phyloP scores from a whole-genome alignment of 1,140 invertebrate genomes.

The Zelostemma sp. region DNA sequence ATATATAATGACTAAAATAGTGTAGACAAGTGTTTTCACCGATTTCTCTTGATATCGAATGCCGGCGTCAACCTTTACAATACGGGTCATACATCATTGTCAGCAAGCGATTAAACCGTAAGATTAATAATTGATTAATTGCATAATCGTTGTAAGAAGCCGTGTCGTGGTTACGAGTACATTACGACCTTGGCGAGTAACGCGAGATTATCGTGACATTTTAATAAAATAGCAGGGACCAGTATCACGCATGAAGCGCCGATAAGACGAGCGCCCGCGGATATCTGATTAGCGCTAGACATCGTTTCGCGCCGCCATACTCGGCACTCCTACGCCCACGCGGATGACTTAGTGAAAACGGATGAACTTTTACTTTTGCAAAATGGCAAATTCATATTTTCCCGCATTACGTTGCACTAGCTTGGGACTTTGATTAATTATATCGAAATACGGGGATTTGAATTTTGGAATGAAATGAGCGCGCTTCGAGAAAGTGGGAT shows the following conservation, averaged over 20 bases:
- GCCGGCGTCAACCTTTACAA: conserved; percentile 1
- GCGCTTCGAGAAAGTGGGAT: not conserved
- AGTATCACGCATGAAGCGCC: conserved; percentile 32
- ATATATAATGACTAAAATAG: too few species aligned
- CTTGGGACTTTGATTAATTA: conserved; percentile 4
- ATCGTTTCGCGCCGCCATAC: conserved; percentile 13
- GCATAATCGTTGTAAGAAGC: not conserved
- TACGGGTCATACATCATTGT: conserved; percentile 1
- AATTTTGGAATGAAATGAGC: too few species aligned
- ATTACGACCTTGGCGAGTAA: conserved; percentile 6
- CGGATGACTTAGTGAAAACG: conserved; percentile 41
- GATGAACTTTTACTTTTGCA: conserved; percentile 42
- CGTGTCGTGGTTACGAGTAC: not conserved
- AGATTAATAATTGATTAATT: conserved; percentile 1
- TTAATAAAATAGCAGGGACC: conserved; percentile 29
- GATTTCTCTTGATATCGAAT: not conserved
- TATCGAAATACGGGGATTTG: conserved; percentile 8
- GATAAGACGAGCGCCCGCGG: conserved; percentile 27
- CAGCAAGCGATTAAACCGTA: not conserved
- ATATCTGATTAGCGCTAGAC: conserved; percentile 39
- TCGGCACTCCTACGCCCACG: conserved; percentile 40
- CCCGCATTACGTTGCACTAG: conserved; percentile 1
- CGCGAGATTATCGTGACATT: conserved; percentile 15
- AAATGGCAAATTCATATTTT: conserved; percentile 26
- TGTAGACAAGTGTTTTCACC: not conserved